Evolutionary conservation across 37 sponge, comb jelly and placozoan genomes (phyloP).

Genomic region (Beroe ovata): DNA sequence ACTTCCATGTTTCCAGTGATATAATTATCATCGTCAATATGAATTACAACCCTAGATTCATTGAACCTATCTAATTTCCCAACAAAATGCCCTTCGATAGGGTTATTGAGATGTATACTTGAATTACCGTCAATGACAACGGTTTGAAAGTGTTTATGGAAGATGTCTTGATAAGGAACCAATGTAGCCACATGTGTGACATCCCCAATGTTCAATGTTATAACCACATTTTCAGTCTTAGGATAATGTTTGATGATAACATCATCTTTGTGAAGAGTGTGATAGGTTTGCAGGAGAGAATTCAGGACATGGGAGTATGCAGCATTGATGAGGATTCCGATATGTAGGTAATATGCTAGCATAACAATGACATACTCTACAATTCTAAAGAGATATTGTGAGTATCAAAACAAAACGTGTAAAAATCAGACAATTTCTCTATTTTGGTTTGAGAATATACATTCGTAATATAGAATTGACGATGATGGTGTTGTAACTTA

Average conservation of each 20-base stretch:
- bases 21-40: background rate
- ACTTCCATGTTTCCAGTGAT: conserved; percentile 4
- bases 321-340: background rate
- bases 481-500: too few relatives aligned
- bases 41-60: conserved; percentile 13
- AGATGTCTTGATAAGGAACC: background rate
- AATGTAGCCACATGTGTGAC: conserved; percentile 8
- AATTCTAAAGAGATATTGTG: too few relatives aligned
- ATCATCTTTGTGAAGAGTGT: conserved; percentile 16
- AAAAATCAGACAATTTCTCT: too few relatives aligned
- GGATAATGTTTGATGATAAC: conserved; percentile 4
- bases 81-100: background rate
- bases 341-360: background rate
- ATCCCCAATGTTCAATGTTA: background rate
- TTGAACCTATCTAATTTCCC: background rate
- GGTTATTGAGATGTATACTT: background rate
- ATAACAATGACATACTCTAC: too few relatives aligned
- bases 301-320: background rate
- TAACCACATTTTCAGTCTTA: background rate
- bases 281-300: conserved; percentile 15
- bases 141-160: conserved; percentile 34
- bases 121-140: background rate
- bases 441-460: too few relatives aligned
- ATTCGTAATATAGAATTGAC: too few relatives aligned
- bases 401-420: too few relatives aligned